These are phyloP conservation scores for Drosophila teissieri DNA, from an alignment of 1,140 invertebrate species.

Conservation along the genomic window DNA sequence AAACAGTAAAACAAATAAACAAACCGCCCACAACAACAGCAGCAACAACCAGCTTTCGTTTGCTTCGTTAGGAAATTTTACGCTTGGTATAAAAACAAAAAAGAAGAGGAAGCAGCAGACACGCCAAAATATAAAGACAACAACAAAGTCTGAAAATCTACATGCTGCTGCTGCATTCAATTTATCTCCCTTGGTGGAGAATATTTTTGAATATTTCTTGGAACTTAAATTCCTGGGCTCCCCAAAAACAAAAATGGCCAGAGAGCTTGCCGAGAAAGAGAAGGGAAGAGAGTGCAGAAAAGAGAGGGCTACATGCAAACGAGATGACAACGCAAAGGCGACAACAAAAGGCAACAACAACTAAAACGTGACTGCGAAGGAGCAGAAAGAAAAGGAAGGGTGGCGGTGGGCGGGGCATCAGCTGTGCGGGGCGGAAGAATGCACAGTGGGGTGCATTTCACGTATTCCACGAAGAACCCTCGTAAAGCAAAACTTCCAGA, in stretches of 20 bases:
- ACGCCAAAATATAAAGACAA: constrained; percentile 30
- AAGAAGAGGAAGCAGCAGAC: constrained; percentile 33
- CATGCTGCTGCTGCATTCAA: constrained; percentile 75
- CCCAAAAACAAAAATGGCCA: constrained; percentile 35
- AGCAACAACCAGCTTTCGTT: constrained; percentile 71
- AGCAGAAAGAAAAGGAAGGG: constrained; percentile 15
- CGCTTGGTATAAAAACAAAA: constrained; percentile 60
- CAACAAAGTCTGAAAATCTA: constrained; percentile 49
- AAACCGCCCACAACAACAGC: constrained; percentile 59
- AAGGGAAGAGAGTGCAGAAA: constrained; percentile 2
- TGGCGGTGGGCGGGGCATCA: constrained; percentile 2
- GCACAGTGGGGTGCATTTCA: constrained; percentile 10
- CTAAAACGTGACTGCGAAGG: constrained; percentile 66
- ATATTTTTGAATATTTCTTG: constrained; percentile 83
- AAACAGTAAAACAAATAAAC: constrained; percentile 80
- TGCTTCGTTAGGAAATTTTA: constrained; percentile 81
- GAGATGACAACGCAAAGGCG: constrained; percentile 76
- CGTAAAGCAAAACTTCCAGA: background rate
- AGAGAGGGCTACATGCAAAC: constrained; percentile 65
- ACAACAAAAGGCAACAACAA: constrained; percentile 46
- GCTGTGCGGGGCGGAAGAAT: constrained; percentile 15
- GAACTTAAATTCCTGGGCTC: constrained; percentile 71
- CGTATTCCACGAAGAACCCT: background rate
- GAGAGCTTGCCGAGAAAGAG: constrained; percentile 12
- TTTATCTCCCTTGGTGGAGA: constrained; percentile 73